Percentiles rank a stretch among this genome's conserved stretches.
Evolutionary conservation across 2,113 vertebrate species (phyloP).

Genomic region (Xyrauchen texanus): DNA sequence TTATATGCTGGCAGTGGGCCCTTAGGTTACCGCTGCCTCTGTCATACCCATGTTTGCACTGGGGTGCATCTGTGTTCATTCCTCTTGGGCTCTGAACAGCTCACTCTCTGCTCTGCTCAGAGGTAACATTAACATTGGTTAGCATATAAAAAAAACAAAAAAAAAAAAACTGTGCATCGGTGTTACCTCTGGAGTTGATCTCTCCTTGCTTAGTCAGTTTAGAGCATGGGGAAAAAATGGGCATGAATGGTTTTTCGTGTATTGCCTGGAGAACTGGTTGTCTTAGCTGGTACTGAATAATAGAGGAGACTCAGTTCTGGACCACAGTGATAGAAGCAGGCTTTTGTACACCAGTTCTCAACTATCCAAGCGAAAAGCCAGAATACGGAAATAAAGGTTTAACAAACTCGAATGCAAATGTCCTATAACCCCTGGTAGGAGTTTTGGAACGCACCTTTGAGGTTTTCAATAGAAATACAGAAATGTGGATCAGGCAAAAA

Average conservation of each 20-base stretch:
- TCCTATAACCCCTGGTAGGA: constrained; percentile 5
- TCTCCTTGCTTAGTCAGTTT: constrained; percentile 41
- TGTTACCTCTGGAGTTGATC: constrained; percentile 36
- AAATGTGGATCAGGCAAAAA: background rate
- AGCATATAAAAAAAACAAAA: background rate
- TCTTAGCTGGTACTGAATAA: constrained; percentile 12
- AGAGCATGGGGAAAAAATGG: constrained; percentile 24
- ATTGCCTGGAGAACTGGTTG: constrained; percentile 15
- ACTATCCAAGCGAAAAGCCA: background rate
- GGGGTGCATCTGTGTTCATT: constrained; percentile 39
- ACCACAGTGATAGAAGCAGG: background rate
- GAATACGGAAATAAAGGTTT: background rate
- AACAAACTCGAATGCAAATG: background rate
- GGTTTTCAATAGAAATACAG: too few relatives aligned
- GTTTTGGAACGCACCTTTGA: background rate
- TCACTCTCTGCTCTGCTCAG: constrained; percentile 8
- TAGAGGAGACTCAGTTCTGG: background rate
- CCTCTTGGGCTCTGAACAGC: background rate
- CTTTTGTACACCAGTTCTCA: background rate
- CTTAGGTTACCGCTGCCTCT: constrained; percentile 14
- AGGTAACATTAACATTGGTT: constrained; percentile 31
- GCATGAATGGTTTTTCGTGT: background rate
- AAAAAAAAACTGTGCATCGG: constrained; percentile 3
- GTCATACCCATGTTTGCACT: constrained; percentile 34
- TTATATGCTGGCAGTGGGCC: constrained; percentile 50